Base-by-base conservation (phyloP, 2,888 invertebrate genomes). In the Diadegma fenestrale region DNA sequence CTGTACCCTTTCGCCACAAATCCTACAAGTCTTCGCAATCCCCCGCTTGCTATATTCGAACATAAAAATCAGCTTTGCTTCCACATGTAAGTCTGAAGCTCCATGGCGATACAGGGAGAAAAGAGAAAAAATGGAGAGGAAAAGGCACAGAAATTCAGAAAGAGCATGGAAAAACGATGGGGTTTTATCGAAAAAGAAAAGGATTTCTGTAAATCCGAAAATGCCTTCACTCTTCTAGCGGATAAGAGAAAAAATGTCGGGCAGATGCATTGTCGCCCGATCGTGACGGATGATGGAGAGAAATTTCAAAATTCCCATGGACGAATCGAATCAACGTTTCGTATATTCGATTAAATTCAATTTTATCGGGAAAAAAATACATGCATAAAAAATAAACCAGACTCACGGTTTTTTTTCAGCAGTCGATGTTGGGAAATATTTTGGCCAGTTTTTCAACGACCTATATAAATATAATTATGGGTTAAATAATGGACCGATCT, bases 21-120 rank as follows among this genome's bases (percentile, higher is more conserved):
- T 90, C 90, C 90, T 89, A 89, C 90, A 88, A 88, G 88, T 89
- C 89, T 90, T 63, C n/a, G n/a, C 89, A 45, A 89, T 89, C 89
- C 90, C 85, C 89, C 88, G 87, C 89, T 89, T 87, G 90, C 91
- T 90, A 91, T 91, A 90, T 91, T 90, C 90, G 90, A 91, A 92
- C 91, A 92, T 91, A 92, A 91, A 92, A 92, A 92, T 91, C 92
- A 91, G 92, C 92, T 92, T 91, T 92, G 91, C 90, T 90, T 89
- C 89, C 73, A 84, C 86, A 80, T 87, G 87, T 87, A 78, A 84
- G 69, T 77, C 48, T 26, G 43, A 41, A 77, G 80, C 78, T 75
- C 26, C 41, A 48, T 66, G 43, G 81, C 58, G 66, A 77, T 17
- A 81, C 63, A 80, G 41, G 43, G 41, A 69, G 22, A 30, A 51